Conservation (phyloP, 2,888 invertebrate species). For the Machimus atricapillus region DNA sequence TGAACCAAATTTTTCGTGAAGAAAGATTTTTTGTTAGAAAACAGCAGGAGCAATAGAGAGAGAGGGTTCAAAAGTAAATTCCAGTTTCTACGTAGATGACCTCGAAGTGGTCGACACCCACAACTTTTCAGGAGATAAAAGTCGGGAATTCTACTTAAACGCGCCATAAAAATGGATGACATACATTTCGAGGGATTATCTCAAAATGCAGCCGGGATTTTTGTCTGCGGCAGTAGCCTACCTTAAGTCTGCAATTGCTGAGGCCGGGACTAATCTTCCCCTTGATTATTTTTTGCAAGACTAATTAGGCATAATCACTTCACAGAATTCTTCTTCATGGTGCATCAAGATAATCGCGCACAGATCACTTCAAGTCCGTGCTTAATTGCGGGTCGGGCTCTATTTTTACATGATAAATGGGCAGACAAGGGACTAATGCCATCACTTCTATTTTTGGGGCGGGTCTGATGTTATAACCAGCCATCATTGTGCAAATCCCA, state of each 20-base stretch:
- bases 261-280: neutral
- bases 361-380: neutral
- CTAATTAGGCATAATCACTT: slow-evolving; percentile 10
- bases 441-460: slow-evolving; percentile 10
- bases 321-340: neutral
- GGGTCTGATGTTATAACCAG: neutral
- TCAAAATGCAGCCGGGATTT: neutral
- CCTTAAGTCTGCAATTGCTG: neutral
- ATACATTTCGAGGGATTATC: neutral
- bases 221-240: neutral
- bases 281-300: neutral
- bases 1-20: neutral
- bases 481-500: neutral
- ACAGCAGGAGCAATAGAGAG: neutral
- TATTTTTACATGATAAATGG: slow-evolving; percentile 30
- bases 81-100: neutral
- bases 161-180: neutral
- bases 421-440: neutral
- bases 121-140: neutral
- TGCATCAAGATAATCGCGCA: slow-evolving; percentile 9
- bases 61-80: neutral
- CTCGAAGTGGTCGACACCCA: neutral
- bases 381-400: slow-evolving; percentile 26
- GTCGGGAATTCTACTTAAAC: neutral
- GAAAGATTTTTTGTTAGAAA: neutral